Percentiles rank a stretch among this genome's conserved stretches.
phyloP scores from a whole-genome alignment of 2,888 invertebrate species.

The Acronicta alni region DNA sequence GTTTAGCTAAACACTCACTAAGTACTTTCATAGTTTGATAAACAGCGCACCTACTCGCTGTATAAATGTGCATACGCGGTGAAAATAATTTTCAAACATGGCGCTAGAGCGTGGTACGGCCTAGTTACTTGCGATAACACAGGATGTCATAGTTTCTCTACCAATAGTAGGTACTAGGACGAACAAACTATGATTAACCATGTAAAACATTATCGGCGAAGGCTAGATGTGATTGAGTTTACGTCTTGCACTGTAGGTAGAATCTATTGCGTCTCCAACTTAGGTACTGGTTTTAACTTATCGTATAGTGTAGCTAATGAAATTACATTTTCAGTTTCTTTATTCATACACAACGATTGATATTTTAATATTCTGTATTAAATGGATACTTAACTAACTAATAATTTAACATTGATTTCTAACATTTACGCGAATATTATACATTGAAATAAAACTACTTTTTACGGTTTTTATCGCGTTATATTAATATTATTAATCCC shows the following conservation, averaged over 20 bases:
- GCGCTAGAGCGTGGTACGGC: conserved; percentile 73
- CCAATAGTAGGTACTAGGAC: conserved; percentile 50
- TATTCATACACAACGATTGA: conserved; percentile 20
- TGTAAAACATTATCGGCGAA: conserved; percentile 43
- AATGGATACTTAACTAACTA: too few species aligned
- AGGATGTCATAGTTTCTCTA: conserved; percentile 85
- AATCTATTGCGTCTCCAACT: conserved; percentile 46
- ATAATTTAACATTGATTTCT: too few species aligned
- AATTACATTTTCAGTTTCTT: conserved; percentile 33
- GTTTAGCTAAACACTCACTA: conserved; percentile 37
- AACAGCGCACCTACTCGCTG: conserved; percentile 61
- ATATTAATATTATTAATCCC: too few species aligned
- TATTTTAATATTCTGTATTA: conserved; percentile 4
- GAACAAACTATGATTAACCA: conserved; percentile 37
- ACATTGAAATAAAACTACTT: too few species aligned
- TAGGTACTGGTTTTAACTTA: conserved; percentile 38
- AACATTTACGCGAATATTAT: too few species aligned
- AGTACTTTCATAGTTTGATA: conserved; percentile 69
- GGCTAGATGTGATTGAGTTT: conserved; percentile 35
- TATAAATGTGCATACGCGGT: conserved; percentile 67
- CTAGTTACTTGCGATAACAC: conserved; percentile 84
- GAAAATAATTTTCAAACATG: conserved; percentile 86
- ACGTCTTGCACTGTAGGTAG: conserved; percentile 18
- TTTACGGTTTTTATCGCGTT: too few species aligned
- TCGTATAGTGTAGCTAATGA: conserved; percentile 34